Conservation (phyloP, 2,888 invertebrate genomes). For the Cybosia mesomella region DNA sequence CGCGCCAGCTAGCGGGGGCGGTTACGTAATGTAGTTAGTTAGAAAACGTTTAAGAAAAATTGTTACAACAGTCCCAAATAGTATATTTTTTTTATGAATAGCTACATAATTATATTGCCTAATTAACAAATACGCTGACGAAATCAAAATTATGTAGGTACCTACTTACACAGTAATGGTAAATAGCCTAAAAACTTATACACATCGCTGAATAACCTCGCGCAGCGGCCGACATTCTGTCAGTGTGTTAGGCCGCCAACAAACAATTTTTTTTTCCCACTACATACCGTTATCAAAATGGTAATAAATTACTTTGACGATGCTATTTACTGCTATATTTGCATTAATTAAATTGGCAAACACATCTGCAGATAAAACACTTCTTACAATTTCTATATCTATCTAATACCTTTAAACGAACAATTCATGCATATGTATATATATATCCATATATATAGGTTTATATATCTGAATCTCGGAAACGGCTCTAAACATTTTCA, state of each 20-base stretch:
- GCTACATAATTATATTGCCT: constrained; percentile 4
- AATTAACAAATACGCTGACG: constrained; percentile 5
- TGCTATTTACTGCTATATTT: constrained; percentile 60
- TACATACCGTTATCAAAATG: constrained; percentile 59
- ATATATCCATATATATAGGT: too few relatives aligned
- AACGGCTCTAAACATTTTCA: too few relatives aligned
- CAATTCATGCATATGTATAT: too few relatives aligned
- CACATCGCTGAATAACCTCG: constrained; percentile 43
- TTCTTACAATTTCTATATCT: neutral
- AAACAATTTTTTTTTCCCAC: constrained; percentile 56
- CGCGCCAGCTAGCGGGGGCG: too few relatives aligned
- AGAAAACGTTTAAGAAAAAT: neutral
- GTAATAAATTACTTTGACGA: constrained; percentile 57
- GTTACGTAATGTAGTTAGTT: neutral
- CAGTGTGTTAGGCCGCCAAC: constrained; percentile 45
- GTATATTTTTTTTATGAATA: neutral
- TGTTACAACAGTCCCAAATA: neutral
- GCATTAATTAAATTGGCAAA: constrained; percentile 52
- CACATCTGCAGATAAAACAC: constrained; percentile 23
- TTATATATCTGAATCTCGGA: too few relatives aligned
- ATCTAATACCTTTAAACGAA: too few relatives aligned
- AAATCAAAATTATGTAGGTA: constrained; percentile 16
- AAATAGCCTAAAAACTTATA: constrained; percentile 34
- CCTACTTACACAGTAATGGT: constrained; percentile 27
- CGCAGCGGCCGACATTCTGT: constrained; percentile 49